Base-by-base conservation (phyloP, 1,140 invertebrate species). In the Atopsyche davidsoni region DNA sequence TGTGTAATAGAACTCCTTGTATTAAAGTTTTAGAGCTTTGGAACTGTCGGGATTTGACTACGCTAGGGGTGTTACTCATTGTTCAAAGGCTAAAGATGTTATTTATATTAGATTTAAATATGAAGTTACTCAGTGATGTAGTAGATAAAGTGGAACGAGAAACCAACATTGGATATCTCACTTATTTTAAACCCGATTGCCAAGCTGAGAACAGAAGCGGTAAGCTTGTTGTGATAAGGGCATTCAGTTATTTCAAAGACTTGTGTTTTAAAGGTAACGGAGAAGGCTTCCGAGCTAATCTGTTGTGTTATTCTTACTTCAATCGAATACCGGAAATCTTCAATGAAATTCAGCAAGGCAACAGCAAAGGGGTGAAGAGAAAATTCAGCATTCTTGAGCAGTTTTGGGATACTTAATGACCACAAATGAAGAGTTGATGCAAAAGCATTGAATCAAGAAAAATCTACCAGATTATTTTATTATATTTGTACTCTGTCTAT, bases 211-310 rank as follows among this genome's bases (percentile, higher is more conserved):
- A 2, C 11, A n/a, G 38, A 7, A 34, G 19, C 7, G 9, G 38
- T 4, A 46, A n/a, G 23, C 11, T 2, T 22, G 31, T 46, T 14
- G 13, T 35, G 13, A 21, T 23, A 21, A 22, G 17, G 11, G 47
- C 53, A 3, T 51, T 51, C 23, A 34, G 24, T 19, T 47, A 44
- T 17, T 55, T 38, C 32, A 6, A 45, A 4, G 38, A 51, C 18
- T 46, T 43, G n/a, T 46, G 22, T 22, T 55, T 52, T 19, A 1
- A 49, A 4, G 54, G 54, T 7, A 56, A 52, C 21, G 28, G 32
- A 4, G 54, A 56, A 49, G 54, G 54, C 10, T 52, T 47, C 19
- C 23, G 41, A 22, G 49, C 45, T 4, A 52, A 56, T 39, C 25
- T 56, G 32, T 21, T 48, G 10, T 48, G 40, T 47, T 55, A 50